Evolutionary conservation across 2,113 vertebrate species (phyloP).

Genomic region (Microcebus tavaratra): DNA sequence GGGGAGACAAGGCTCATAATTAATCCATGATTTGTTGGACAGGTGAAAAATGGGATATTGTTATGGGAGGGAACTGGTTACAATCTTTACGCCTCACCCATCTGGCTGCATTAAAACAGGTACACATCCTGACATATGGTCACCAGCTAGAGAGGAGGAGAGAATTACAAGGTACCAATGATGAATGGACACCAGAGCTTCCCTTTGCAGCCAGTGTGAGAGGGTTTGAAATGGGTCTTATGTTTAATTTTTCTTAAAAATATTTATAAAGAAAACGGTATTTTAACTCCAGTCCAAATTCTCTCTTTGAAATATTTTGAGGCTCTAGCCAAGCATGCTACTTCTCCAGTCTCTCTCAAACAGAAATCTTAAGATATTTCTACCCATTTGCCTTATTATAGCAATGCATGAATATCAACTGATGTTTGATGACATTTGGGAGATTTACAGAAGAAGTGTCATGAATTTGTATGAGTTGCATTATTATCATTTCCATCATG

Average conservation of each 20-base stretch:
- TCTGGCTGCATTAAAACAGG: constrained; percentile 64
- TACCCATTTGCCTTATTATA: not conserved
- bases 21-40: constrained; percentile 67
- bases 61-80: constrained; percentile 71
- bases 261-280: not conserved
- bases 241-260: constrained; percentile 11
- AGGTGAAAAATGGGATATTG: constrained; percentile 70
- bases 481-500: not conserved
- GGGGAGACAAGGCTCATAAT: constrained; percentile 58
- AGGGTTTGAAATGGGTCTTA: not conserved
- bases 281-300: not conserved
- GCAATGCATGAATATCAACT: not conserved
- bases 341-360: not conserved
- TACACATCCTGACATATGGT: constrained; percentile 24
- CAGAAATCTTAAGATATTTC: not conserved
- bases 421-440: not conserved
- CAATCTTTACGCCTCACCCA: constrained; percentile 52
- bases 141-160: constrained; percentile 7
- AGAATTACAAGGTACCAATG: constrained; percentile 7
- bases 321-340: not conserved
- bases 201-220: not conserved
- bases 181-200: not conserved
- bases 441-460: not conserved
- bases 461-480: not conserved
- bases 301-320: not conserved